These are phyloP conservation scores for Strix occidentalis DNA, from an alignment of 2,797 vertebrate genomes.

Conservation along the genomic window DNA sequence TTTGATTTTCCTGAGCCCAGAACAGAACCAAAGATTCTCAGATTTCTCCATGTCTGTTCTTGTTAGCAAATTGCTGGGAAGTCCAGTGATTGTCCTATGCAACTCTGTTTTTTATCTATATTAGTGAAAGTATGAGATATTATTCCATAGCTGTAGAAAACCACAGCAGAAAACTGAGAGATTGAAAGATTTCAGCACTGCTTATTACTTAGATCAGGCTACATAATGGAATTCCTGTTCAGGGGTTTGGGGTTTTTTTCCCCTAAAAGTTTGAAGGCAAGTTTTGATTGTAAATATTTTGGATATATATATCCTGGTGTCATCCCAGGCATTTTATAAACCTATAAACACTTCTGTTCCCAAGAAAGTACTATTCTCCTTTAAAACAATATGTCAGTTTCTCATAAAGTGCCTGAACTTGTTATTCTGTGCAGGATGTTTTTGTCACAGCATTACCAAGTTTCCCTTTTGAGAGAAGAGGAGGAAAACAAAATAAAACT, in stretches of 20 bases:
- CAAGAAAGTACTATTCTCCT: not conserved
- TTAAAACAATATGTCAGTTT: not conserved
- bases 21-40: not conserved
- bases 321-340: not conserved
- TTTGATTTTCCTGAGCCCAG: not conserved
- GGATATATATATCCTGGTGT: not conserved
- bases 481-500: conserved; percentile 2
- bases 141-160: not conserved
- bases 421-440: not conserved
- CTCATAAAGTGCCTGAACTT: not conserved
- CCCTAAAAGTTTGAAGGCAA: not conserved
- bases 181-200: not conserved
- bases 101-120: not conserved
- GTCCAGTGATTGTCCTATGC: not conserved
- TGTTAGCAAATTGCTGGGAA: not conserved
- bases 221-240: not conserved
- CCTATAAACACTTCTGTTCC: not conserved
- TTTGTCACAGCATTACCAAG: not conserved
- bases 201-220: not conserved
- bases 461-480: not conserved
- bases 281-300: not conserved
- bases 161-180: not conserved
- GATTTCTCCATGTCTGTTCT: not conserved
- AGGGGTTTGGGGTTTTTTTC: no score
- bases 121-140: not conserved